Conservation (phyloP, 2,797 vertebrate genomes). For the Mycteria americana region DNA sequence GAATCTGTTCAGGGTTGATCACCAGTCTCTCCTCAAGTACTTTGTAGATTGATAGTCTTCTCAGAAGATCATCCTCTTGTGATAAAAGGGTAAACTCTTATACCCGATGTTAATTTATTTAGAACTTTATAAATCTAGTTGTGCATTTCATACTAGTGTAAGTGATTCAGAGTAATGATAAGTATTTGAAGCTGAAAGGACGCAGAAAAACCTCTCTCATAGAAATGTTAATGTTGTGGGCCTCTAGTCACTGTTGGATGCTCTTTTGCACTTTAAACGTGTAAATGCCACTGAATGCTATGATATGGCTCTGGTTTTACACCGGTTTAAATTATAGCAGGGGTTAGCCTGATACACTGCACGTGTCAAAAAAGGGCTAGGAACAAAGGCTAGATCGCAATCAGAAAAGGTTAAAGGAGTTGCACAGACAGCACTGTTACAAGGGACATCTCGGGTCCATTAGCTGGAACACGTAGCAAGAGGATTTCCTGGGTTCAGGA, state of each 20-base stretch:
- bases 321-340: neutral
- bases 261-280: conserved; percentile 21
- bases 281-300: conserved; percentile 13
- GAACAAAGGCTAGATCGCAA: conserved; percentile 22
- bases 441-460: conserved; percentile 12
- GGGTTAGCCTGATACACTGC: neutral
- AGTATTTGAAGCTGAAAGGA: neutral
- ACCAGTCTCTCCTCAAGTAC: neutral
- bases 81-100: neutral
- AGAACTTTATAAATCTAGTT: neutral
- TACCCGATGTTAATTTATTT: neutral
- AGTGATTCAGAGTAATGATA: neutral
- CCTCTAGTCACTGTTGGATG: neutral
- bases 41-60: neutral
- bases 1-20: neutral
- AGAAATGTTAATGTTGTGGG: neutral
- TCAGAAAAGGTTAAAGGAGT: conserved; percentile 44
- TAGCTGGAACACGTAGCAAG: neutral
- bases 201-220: neutral
- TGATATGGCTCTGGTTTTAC: conserved; percentile 11
- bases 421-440: neutral
- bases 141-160: neutral
- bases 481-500: conserved; percentile 21
- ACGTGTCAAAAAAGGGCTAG: neutral
- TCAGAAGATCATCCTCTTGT: neutral